Base-by-base conservation (phyloP, 2,797 vertebrate genomes). In the Epinephelus coioides region DNA sequence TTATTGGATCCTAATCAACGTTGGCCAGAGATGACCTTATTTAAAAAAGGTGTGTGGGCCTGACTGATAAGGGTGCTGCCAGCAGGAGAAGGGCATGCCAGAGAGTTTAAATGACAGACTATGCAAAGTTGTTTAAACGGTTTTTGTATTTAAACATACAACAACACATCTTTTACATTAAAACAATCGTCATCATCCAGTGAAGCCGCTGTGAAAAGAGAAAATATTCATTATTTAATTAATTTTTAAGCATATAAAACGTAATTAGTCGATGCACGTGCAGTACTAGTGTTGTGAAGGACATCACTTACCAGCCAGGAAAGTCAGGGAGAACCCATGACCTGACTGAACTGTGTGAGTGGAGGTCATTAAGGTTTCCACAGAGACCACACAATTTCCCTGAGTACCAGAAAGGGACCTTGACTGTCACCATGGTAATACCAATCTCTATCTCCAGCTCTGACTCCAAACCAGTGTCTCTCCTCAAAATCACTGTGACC, bases 361-460 rank as follows among this genome's bases (percentile, higher is more conserved):
- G 18, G 6, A 69, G 34, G 19, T 80, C 82, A 55, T 81, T 77
- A 21, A 75, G 46, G 66, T 90, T 86, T 72, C 79, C 78, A 77
- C 78, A 90, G 12, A 88, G 44, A 62, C 82, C 82, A 73, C 83
- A 90, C 40, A 85, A 25, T 76, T 87, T 86, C 3, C 59, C 56
- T 0, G 57, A 60, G 65, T 81, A 73, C 77, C 74, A 88, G 15
- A 54, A 15, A 43, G 71, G 43, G 43, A 85, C 71, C 34, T 62
- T 75, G 25, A 84, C 64, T 12, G 61, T 78, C 34, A 78, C 60
- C 25, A 25, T 77, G 50, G 81, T 65, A 65, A 72, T 47, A 14
- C 74, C 72, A 70, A 81, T 62, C 55, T 78, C 76, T 0, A 91
- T 65, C 56, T 83, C 56, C 50, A 86, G 43, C 74, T 87, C 78